phyloP scores from a whole-genome alignment of 2,797 vertebrate species.

The Myiotriccus ornatus region DNA sequence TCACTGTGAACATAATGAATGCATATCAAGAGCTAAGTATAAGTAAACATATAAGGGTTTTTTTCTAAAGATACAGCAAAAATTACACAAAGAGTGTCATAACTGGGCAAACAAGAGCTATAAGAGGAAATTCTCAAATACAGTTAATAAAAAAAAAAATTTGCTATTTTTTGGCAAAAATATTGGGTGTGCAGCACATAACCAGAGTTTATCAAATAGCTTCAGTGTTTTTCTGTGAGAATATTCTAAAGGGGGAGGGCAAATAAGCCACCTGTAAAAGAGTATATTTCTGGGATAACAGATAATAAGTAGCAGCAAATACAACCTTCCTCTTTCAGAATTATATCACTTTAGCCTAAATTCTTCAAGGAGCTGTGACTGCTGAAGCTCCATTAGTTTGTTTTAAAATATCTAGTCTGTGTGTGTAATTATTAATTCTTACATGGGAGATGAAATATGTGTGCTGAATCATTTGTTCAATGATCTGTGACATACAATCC shows the following conservation, averaged over 20 bases:
- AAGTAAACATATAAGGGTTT: neutral
- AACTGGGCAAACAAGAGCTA: neutral
- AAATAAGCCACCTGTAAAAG: neutral
- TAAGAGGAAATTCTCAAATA: neutral
- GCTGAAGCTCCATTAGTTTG: neutral
- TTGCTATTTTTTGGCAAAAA: neutral
- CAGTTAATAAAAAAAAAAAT: neutral
- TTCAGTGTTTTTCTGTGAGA: neutral
- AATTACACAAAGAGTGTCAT: neutral
- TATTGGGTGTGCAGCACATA: neutral
- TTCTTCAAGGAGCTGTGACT: neutral
- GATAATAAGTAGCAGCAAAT: neutral
- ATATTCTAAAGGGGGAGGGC: neutral
- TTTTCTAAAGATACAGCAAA: neutral
- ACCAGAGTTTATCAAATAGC: neutral
- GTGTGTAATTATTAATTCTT: neutral
- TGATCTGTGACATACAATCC: neutral
- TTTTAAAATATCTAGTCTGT: neutral
- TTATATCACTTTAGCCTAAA: neutral
- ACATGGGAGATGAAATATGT: neutral
- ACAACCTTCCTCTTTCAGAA: neutral
- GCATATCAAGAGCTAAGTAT: neutral
- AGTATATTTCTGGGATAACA: neutral
- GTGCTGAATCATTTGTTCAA: neutral
- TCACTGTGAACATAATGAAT: slow-evolving; percentile 34